Evolutionary conservation across 2,113 vertebrate species (phyloP).

Genomic region (Nothocercus nigrocapillus): DNA sequence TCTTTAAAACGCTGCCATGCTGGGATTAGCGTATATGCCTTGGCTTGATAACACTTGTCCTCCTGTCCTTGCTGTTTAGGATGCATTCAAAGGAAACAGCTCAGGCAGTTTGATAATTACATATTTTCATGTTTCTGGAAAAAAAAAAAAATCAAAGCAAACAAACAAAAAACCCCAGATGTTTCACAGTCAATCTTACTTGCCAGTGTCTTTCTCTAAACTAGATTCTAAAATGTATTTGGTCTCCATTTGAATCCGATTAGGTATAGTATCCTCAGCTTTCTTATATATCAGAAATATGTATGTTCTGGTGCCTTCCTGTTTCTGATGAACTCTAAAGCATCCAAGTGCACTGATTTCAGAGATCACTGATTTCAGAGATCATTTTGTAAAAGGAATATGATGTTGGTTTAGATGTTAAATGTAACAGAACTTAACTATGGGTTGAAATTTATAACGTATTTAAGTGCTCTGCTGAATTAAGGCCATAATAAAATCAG

Average conservation of each 20-base stretch:
- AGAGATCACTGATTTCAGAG: neutral
- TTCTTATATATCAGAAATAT: neutral
- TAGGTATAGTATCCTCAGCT: neutral
- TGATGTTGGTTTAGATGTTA: neutral
- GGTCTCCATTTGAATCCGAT: neutral
- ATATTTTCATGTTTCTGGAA: neutral
- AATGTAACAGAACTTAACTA: neutral
- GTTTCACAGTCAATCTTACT: constrained; percentile 4
- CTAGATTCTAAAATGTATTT: constrained; percentile 4
- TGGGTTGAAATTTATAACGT: neutral
- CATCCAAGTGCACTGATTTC: neutral
- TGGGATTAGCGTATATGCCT: neutral
- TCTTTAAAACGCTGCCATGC: constrained; percentile 37
- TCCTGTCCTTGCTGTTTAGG: constrained; percentile 20
- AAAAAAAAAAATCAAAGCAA: neutral
- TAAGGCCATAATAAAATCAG: neutral
- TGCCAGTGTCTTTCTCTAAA: neutral
- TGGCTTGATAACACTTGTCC: constrained; percentile 25
- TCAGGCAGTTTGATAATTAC: neutral
- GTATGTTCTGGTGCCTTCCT: neutral
- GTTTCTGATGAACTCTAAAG: neutral
- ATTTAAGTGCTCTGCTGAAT: neutral
- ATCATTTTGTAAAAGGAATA: neutral
- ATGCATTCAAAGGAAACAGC: neutral
- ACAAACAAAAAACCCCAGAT: neutral